A percentile compares a stretch with the other conserved stretches of the same genome.
phyloP scores from a whole-genome alignment of 2,888 invertebrate genomes.

The Tetragonisca angustula region DNA sequence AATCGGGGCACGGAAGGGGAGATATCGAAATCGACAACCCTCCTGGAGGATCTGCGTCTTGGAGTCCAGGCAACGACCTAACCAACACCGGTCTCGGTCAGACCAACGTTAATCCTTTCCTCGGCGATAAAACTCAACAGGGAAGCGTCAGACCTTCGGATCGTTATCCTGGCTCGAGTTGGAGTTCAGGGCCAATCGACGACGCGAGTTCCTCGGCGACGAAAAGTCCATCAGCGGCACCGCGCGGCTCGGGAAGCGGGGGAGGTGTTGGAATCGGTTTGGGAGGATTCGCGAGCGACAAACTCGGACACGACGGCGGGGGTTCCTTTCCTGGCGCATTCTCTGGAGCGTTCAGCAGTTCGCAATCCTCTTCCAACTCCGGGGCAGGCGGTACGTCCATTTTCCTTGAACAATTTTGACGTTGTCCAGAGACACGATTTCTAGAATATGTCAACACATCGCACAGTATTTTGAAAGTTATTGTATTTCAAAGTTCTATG shows the following conservation, averaged over 20 bases:
- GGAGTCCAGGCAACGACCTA: too few relatives aligned
- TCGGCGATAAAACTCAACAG: background rate
- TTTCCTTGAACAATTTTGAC: background rate
- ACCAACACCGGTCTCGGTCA: background rate
- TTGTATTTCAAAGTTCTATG: too few relatives aligned
- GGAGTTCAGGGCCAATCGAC: background rate
- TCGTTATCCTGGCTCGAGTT: background rate
- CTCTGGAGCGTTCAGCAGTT: slow-evolving; percentile 42
- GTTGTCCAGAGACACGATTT: too few relatives aligned
- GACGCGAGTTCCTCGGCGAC: background rate
- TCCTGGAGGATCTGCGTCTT: background rate
- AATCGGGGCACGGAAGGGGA: slow-evolving; percentile 3
- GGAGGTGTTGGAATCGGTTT: slow-evolving; percentile 41
- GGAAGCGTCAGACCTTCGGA: background rate
- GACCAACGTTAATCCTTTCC: background rate
- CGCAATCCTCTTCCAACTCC: slow-evolving; percentile 35
- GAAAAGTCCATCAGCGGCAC: background rate
- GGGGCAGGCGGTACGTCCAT: slow-evolving; percentile 31
- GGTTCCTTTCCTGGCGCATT: background rate
- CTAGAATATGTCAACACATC: too few relatives aligned
- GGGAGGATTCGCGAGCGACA: background rate
- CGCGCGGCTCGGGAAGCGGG: slow-evolving; percentile 38
- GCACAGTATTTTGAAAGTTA: too few relatives aligned
- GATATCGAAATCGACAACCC: background rate
- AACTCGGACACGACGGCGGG: background rate